Base-by-base conservation (phyloP, 1,140 invertebrate genomes). In the Diabrotica virgifera region DNA sequence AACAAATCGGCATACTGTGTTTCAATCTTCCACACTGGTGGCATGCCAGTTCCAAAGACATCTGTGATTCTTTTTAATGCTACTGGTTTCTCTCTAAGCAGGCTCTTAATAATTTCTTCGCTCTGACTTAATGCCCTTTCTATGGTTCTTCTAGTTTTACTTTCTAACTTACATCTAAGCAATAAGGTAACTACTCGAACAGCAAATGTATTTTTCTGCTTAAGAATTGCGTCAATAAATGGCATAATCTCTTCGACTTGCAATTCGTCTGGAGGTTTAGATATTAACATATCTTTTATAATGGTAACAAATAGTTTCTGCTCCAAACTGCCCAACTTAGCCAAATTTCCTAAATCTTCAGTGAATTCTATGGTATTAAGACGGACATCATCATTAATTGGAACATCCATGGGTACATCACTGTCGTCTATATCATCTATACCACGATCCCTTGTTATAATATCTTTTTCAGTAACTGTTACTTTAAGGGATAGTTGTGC, bases 101-200 rank as follows among this genome's bases (percentile, higher is more conserved):
- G 78, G 69, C 84, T 80, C 52, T 89, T 87, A 10, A 93, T 83
- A 40, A 95, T 82, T 74, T 88, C 85, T 81, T 96, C 91, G 67
- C 91, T 83, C 80, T 98, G 96, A 75, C 86, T 85, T 85, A 97
- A 87, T 8, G 93, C 87, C 58, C 95, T 80, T 74, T 97, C 94
- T 9, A 96, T 85, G 0, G 91, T 91, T 65, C 94, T 84, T 50
- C 88, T 86, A 69, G 90, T 87, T 50, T 83, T 82, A 0, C 84
- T 84, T 80, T 98, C 94, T 12, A 95, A 76, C 59, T 85, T 81
- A 66, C 91, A 93, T 52, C 69, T 65, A 36, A 90, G 79, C 8
- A 89, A 81, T 2, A 96, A 74, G 5, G 90, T 83, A 7, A 85
- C 82, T 14, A 89, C 83, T 62, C 89, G 84, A 8, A 93, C 83